phyloP scores from a whole-genome alignment of 2,797 vertebrate species.

The Brachyrhaphis roseni region DNA sequence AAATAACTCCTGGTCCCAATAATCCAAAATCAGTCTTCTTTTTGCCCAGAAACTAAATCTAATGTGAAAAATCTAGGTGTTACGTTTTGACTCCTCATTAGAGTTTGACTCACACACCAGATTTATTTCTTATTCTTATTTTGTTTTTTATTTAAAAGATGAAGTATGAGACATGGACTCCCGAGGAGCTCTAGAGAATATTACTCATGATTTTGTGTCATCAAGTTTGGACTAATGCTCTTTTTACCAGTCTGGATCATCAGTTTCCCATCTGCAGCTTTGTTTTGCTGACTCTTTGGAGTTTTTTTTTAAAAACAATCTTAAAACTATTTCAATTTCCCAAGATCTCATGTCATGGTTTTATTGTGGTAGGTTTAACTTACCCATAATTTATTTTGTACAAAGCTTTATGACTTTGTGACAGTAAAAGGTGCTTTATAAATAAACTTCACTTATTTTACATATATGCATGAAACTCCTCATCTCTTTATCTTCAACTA shows the following conservation, averaged over 20 bases:
- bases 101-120: neutral
- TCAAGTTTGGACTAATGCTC: neutral
- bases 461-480: neutral
- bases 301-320: neutral
- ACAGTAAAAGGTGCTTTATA: neutral
- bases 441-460: neutral
- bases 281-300: neutral
- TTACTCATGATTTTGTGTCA: neutral
- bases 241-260: neutral
- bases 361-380: neutral
- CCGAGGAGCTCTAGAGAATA: neutral
- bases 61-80: neutral
- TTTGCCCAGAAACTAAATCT: neutral
- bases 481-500: slow-evolving; percentile 8
- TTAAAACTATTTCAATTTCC: neutral
- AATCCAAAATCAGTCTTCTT: no score
- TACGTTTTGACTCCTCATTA: neutral
- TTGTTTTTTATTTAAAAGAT: neutral
- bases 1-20: no score
- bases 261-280: neutral
- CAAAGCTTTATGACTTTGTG: neutral
- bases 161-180: neutral
- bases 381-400: neutral
- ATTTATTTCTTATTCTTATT: neutral
- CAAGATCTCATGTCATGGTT: neutral